phyloP scores from a whole-genome alignment of 2,797 vertebrate species.

The Pipistrellus pygmaeus region DNA sequence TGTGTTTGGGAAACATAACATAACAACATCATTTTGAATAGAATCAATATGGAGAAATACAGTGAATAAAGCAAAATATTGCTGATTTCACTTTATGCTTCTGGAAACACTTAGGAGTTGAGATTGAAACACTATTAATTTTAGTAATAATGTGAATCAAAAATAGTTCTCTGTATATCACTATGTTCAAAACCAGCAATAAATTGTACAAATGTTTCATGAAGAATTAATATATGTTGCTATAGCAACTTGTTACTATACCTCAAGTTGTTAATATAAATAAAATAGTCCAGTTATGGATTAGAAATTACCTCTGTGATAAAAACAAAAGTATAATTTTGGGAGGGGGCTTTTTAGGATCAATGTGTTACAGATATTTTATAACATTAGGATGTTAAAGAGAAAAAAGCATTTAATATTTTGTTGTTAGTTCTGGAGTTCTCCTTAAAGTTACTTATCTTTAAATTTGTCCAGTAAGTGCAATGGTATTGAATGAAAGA shows the following conservation, averaged over 20 bases:
- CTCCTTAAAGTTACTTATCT: neutral
- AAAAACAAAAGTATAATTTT: neutral
- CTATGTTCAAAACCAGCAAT: slow-evolving; percentile 65
- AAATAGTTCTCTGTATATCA: slow-evolving; percentile 40
- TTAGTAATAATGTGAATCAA: slow-evolving; percentile 56
- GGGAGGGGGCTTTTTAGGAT: neutral
- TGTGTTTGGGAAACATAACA: neutral
- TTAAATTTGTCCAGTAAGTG: neutral
- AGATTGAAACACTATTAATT: slow-evolving; percentile 58
- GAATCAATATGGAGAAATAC: neutral
- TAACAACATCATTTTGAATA: slow-evolving; percentile 4
- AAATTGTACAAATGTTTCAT: slow-evolving; percentile 54
- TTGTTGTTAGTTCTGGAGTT: neutral
- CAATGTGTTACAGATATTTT: neutral
- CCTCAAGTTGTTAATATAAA: slow-evolving; percentile 66
- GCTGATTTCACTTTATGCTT: neutral
- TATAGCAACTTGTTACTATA: slow-evolving; percentile 77
- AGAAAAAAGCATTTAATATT: neutral
- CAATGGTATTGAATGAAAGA: neutral
- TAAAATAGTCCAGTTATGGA: slow-evolving; percentile 20
- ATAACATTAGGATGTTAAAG: neutral
- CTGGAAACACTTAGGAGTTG: neutral
- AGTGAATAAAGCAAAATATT: neutral
- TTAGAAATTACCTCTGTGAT: slow-evolving; percentile 13
- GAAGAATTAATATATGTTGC: slow-evolving; percentile 70